Evolutionary conservation across 2,888 invertebrate genomes (phyloP).

Genomic region (Agrotis ipsilon): DNA sequence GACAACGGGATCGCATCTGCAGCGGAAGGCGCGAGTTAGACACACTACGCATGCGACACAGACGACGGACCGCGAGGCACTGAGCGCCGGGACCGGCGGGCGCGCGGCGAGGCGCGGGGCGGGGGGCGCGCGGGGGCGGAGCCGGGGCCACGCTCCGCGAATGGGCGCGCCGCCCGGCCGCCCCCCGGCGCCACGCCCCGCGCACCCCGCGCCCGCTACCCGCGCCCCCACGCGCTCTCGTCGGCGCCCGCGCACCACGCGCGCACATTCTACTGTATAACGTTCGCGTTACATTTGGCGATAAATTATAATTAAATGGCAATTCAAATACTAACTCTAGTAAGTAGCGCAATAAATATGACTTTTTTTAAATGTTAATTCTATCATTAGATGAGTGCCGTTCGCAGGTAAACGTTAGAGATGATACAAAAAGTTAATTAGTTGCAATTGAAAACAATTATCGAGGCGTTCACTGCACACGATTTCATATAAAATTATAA

Average conservation of each 20-base stretch:
- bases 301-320: conserved; percentile 66
- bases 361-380: conserved; percentile 53
- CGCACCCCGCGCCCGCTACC: conserved; percentile 59
- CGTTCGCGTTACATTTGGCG: conserved; percentile 62
- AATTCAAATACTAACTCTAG: conserved; percentile 56
- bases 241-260: conserved; percentile 62
- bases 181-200: conserved; percentile 66
- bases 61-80: conserved; percentile 86
- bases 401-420: conserved; percentile 33
- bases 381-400: conserved; percentile 41
- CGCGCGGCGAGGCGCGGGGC: conserved; percentile 75
- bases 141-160: conserved; percentile 71
- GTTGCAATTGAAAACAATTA: conserved; percentile 50
- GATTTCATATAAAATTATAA: conserved; percentile 37
- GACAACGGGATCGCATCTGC: conserved; percentile 85
- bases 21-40: conserved; percentile 78
- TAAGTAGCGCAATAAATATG: conserved; percentile 57
- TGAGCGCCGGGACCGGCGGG: conserved; percentile 73
- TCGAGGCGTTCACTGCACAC: conserved; percentile 19
- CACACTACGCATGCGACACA: conserved; percentile 78
- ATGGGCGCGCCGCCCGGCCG: conserved; percentile 65
- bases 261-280: conserved; percentile 50
- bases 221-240: conserved; percentile 53
- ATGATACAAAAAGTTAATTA: conserved; percentile 45
- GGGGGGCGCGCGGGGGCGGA: conserved; percentile 74